Percentiles rank a stretch among this genome's conserved stretches.
phyloP scores from a whole-genome alignment of 2,797 vertebrate species.

The Lates japonicus region DNA sequence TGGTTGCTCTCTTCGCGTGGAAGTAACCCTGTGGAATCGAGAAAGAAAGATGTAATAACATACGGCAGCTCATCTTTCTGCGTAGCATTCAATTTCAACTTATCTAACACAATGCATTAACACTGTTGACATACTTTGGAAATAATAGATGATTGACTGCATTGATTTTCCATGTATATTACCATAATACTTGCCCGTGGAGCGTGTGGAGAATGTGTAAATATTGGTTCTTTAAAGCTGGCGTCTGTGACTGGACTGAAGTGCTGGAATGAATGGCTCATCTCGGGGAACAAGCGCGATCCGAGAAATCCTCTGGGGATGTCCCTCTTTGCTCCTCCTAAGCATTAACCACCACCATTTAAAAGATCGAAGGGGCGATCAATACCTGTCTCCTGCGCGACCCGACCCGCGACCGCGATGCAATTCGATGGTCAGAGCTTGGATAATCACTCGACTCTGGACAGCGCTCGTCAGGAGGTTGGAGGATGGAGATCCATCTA shows the following conservation, averaged over 20 bases:
- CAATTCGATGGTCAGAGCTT: slow-evolving; percentile 12
- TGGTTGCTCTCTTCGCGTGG: slow-evolving; percentile 30
- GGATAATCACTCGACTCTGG: slow-evolving; percentile 52
- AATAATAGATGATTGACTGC: slow-evolving; percentile 55
- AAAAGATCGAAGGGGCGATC: slow-evolving; percentile 63
- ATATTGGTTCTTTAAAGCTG: slow-evolving; percentile 49
- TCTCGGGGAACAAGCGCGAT: not conserved
- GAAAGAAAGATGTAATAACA: slow-evolving; percentile 31
- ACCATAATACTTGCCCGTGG: slow-evolving; percentile 42
- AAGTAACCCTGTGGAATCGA: slow-evolving; percentile 23
- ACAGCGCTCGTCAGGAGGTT: slow-evolving; percentile 35
- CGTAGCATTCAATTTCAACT: slow-evolving; percentile 43
- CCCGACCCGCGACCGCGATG: slow-evolving; percentile 36
- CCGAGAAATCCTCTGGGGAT: slow-evolving; percentile 27
- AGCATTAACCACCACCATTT: no score
- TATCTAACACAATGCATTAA: no score
- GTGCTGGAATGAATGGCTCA: slow-evolving; percentile 37
- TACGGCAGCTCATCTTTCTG: slow-evolving; percentile 20
- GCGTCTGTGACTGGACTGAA: not conserved
- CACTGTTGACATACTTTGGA: slow-evolving; percentile 51
- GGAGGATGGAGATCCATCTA: slow-evolving; percentile 37
- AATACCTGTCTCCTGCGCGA: slow-evolving; percentile 49
- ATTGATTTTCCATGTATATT: slow-evolving; percentile 63
- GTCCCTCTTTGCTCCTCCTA: slow-evolving; percentile 30
- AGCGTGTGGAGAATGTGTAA: slow-evolving; percentile 44